Conservation (phyloP, 2,797 vertebrate genomes). For the Anguilla megastoma region DNA sequence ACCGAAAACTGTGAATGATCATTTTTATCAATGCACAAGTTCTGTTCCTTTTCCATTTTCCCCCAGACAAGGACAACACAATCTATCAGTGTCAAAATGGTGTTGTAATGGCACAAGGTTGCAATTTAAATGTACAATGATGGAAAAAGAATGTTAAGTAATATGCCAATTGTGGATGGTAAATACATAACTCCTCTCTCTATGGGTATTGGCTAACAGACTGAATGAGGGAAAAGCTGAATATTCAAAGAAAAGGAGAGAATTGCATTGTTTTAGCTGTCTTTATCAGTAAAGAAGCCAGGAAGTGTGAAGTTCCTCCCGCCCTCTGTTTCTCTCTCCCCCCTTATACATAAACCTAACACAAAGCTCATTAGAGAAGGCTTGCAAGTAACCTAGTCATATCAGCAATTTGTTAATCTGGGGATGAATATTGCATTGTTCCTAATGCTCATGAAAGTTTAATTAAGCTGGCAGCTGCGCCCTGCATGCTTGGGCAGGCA, state of each 20-base stretch:
- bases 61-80: neutral
- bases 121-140: neutral
- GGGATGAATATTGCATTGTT: conserved; percentile 52
- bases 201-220: too few relatives aligned
- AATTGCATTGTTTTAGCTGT: neutral
- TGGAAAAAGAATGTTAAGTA: neutral
- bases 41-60: neutral
- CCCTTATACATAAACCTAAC: conserved; percentile 23
- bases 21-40: neutral
- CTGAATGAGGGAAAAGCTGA: neutral
- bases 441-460: conserved; percentile 73
- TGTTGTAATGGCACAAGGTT: neutral
- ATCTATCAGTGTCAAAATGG: neutral
- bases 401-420: conserved; percentile 57
- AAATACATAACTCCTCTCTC: neutral
- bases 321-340: conserved; percentile 42
- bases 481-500: conserved; percentile 57
- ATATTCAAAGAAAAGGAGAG: neutral
- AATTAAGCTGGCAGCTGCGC: conserved; percentile 69
- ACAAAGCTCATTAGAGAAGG: conserved; percentile 43
- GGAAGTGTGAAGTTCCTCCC: neutral
- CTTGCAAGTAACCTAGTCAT: conserved; percentile 41
- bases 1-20: neutral
- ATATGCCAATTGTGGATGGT: neutral
- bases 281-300: neutral